Conservation (phyloP, 2,797 vertebrate genomes). For the Megaceryle alcyon region DNA sequence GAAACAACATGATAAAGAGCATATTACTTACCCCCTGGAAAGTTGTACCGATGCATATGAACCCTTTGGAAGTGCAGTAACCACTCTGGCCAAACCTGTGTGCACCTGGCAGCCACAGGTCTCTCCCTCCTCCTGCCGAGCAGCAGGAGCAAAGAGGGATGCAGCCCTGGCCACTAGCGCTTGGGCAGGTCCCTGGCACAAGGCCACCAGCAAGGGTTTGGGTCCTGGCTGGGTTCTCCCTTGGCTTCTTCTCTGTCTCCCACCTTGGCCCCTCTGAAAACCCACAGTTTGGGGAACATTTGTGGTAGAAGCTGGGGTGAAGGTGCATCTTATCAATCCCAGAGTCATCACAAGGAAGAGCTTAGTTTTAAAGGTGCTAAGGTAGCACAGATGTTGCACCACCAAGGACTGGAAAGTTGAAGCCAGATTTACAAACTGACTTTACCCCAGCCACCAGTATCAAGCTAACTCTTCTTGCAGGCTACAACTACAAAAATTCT, state of each 20-base stretch:
- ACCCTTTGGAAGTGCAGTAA: not conserved
- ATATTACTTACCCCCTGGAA: not conserved
- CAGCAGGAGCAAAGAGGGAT: not conserved
- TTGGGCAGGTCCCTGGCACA: accelerated
- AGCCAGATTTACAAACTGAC: not conserved
- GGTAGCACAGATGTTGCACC: not conserved
- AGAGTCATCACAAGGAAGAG: accelerated
- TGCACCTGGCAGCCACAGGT: not conserved
- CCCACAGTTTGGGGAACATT: not conserved
- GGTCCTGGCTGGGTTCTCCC: not conserved
- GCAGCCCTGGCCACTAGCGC: not conserved
- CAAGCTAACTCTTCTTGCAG: not conserved
- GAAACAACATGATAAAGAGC: accelerated
- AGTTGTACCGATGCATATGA: accelerated
- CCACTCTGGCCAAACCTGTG: not conserved
- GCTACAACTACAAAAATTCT: not conserved
- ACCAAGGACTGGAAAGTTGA: not conserved
- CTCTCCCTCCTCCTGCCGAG: not conserved
- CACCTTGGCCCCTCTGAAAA: accelerated
- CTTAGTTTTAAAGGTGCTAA: not conserved
- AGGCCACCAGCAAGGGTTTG: not conserved
- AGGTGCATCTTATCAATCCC: not conserved
- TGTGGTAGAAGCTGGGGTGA: not conserved
- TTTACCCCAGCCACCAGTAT: not conserved
- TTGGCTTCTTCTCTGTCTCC: not conserved